These are phyloP conservation scores for Notodonta dromedarius DNA, from an alignment of 2,888 invertebrate species.

Conservation along the genomic window DNA sequence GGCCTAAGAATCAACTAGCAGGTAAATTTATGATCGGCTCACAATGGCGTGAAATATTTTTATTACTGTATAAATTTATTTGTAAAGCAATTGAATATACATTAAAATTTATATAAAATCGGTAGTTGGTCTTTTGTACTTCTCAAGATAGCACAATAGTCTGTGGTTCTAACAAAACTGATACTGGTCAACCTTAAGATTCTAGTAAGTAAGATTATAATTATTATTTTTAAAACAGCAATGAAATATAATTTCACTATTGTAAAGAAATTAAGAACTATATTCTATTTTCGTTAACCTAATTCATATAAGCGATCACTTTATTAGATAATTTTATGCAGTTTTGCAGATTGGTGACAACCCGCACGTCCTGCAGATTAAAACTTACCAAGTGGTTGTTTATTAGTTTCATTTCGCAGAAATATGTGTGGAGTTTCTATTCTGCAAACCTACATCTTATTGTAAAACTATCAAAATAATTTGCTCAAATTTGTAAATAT, in stretches of 20 bases:
- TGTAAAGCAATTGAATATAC: no score
- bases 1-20: no score
- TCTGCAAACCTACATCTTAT: not conserved
- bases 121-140: no score
- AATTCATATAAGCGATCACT: not conserved
- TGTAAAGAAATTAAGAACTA: not conserved
- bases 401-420: no score
- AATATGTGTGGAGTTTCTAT: no score
- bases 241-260: slow-evolving; percentile 5
- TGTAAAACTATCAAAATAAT: not conserved
- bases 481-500: slow-evolving; percentile 1
- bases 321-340: not conserved
- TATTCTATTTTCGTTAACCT: not conserved
- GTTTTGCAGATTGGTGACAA: no score
- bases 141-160: not conserved
- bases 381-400: no score
- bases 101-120: no score
- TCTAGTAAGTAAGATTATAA: not conserved
- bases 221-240: not conserved
- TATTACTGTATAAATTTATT: no score
- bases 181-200: not conserved
- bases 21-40: no score
- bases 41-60: no score
- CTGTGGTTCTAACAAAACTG: not conserved
- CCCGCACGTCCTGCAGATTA: no score